These are phyloP conservation scores for Umimayanthus kanabou DNA, from an alignment of 92 coral and sea anemone genomes.

Conservation along the genomic window DNA sequence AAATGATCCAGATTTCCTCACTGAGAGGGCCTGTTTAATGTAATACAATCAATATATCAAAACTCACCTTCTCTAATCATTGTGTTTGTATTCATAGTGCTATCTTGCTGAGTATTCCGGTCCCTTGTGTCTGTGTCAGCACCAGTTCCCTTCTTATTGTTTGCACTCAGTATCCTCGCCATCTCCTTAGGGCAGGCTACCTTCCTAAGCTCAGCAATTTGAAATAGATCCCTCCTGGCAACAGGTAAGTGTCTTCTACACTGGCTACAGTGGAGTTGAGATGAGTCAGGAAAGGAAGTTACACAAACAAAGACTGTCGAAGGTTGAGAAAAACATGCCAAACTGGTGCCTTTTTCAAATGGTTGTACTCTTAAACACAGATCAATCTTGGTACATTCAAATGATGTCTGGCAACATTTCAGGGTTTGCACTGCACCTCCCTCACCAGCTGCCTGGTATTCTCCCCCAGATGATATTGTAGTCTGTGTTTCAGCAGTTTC, in stretches of 20 bases:
- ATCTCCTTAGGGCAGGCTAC: slow-evolving; percentile 76
- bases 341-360: background rate
- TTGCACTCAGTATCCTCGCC: slow-evolving; percentile 38
- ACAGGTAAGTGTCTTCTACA: slow-evolving; percentile 43
- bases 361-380: slow-evolving; percentile 62
- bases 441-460: background rate
- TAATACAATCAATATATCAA: no score
- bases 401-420: slow-evolving; percentile 12
- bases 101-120: slow-evolving; percentile 11
- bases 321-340: slow-evolving; percentile 47
- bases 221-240: slow-evolving; percentile 45
- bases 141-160: slow-evolving; percentile 32
- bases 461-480: background rate
- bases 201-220: slow-evolving; percentile 56
- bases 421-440: background rate
- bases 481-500: background rate
- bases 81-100: background rate
- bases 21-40: no score
- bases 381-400: slow-evolving; percentile 39
- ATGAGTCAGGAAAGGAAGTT: slow-evolving; percentile 48
- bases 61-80: background rate
- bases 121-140: slow-evolving; percentile 6
- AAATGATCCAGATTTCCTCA: no score
- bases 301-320: slow-evolving; percentile 78
- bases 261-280: slow-evolving; percentile 34